Evolutionary conservation across 2,113 vertebrate species (phyloP).

Genomic region (Vulpes ferrilata): DNA sequence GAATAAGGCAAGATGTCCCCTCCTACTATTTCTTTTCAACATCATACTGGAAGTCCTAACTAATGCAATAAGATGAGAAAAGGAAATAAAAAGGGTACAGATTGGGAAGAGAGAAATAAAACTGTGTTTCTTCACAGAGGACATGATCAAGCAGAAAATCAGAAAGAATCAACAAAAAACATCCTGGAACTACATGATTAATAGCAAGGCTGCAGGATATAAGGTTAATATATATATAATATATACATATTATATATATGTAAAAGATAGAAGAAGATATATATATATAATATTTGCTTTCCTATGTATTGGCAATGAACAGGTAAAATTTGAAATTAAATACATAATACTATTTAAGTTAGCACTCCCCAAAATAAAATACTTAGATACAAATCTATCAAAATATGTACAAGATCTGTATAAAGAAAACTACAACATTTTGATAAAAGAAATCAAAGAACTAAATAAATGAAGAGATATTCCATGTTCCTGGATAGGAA

Average conservation of each 20-base stretch:
- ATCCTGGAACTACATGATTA: not conserved
- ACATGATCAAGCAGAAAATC: not conserved
- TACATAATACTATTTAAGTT: not conserved
- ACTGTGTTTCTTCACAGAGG: not conserved
- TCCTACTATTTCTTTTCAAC: not conserved
- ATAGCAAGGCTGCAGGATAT: not conserved
- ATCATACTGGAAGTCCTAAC: not conserved
- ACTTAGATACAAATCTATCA: not conserved
- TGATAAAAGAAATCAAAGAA: constrained; percentile 3
- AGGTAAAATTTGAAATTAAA: not conserved
- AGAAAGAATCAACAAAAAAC: constrained; percentile 17
- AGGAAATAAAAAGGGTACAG: not conserved
- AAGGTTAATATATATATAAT: not conserved
- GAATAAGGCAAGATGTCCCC: not conserved
- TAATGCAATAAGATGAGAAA: not conserved
- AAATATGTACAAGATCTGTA: not conserved
- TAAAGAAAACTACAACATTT: not conserved
- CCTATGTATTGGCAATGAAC: not conserved
- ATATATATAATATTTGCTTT: not conserved
- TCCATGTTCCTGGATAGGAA: not conserved
- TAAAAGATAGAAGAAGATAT: too few relatives aligned
- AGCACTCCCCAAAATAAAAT: not conserved
- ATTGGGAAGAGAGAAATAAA: not conserved
- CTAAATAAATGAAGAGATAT: not conserved
- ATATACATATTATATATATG: too few relatives aligned